These are phyloP conservation scores for Lepidochitona cinerea DNA, from an alignment of 2,888 invertebrate species.

Conservation along the genomic window DNA sequence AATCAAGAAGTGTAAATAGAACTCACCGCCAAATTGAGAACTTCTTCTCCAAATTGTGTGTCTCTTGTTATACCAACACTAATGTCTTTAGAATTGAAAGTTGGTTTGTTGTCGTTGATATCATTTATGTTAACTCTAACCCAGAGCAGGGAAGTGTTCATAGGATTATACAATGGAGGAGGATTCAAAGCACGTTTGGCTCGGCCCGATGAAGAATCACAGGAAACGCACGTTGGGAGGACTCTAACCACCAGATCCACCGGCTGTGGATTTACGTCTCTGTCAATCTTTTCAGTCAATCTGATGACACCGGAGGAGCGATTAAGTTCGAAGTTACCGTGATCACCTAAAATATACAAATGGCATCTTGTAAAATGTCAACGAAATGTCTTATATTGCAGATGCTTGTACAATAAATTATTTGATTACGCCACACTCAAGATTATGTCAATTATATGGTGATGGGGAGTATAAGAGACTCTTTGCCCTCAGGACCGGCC, in stretches of 20 bases:
- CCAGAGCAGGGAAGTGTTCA: slow-evolving; percentile 46
- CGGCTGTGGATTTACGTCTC: slow-evolving; percentile 46
- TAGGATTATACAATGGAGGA: slow-evolving; percentile 35
- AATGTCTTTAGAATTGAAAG: slow-evolving; percentile 83
- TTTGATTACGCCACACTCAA: too few relatives aligned
- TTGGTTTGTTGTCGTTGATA: slow-evolving; percentile 92
- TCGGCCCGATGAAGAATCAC: neutral
- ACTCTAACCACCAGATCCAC: slow-evolving; percentile 55
- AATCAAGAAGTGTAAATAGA: neutral
- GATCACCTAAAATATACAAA: slow-evolving; percentile 36
- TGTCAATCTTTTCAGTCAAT: slow-evolving; percentile 48
- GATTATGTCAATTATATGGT: too few relatives aligned
- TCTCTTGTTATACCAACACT: slow-evolving; percentile 96
- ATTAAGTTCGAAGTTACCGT: slow-evolving; percentile 49
- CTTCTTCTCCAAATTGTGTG: slow-evolving; percentile 85
- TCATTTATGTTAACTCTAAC: slow-evolving; percentile 78
- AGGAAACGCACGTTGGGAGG: slow-evolving; percentile 44
- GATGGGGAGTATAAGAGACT: too few relatives aligned
- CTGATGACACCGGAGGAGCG: slow-evolving; percentile 48
- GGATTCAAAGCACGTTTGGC: slow-evolving; percentile 18
- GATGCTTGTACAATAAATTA: too few relatives aligned
- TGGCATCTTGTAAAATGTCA: too few relatives aligned
- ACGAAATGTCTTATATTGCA: too few relatives aligned
- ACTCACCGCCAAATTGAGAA: slow-evolving; percentile 56
- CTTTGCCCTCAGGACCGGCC: too few relatives aligned